Base-by-base conservation (phyloP, 2,888 invertebrate species). In the Lithodes maja region DNA sequence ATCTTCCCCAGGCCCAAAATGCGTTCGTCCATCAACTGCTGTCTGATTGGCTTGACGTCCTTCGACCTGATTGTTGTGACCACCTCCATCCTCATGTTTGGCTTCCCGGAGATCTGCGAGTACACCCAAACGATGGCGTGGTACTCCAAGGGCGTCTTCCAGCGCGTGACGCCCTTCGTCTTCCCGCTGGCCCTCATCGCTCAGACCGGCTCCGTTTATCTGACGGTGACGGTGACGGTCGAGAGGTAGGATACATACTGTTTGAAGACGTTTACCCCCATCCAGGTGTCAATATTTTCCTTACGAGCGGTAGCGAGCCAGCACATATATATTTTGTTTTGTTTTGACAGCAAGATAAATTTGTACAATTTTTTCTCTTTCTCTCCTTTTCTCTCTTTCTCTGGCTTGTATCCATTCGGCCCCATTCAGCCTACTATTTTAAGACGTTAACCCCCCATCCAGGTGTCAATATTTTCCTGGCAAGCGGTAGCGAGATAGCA, bases 11-110 rank as follows among this genome's bases (percentile, higher is more conserved):
- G 98, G 85, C 90, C 86, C 55, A 88, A 98, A 94, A 99, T 99
- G 99, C 96, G 97, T 93, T 98, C 98, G 90, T 98, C 98, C 93
- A 98, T 99, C 93, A 99, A 99, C 94, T 97, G 98, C 94, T 95
- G 99, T 93, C 95, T 99, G 90, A 97, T 98, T 92, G 98, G 94
- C 0, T 95, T 99, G 92, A 99, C 99, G 52, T 95, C 97, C 92
- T 98, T 98, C 94, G 99, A 99, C 95, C 98, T 97, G 12, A 95
- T 97, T 92, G 95, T 99, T 92, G 97, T 99, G 93, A 94, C 98
- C 92, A 97, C 97, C 80, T 97, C 98, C 89, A 95, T 97, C 92
- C 95, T 96, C 92, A 95, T 98, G 92, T 98, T 98, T 94, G 98
- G 98, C 61, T 95, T 98, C 92, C 97, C 97, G 80, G 97, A 97